Evolutionary conservation across 2,113 vertebrate species (phyloP).

Genomic region (Tiliqua scincoides): DNA sequence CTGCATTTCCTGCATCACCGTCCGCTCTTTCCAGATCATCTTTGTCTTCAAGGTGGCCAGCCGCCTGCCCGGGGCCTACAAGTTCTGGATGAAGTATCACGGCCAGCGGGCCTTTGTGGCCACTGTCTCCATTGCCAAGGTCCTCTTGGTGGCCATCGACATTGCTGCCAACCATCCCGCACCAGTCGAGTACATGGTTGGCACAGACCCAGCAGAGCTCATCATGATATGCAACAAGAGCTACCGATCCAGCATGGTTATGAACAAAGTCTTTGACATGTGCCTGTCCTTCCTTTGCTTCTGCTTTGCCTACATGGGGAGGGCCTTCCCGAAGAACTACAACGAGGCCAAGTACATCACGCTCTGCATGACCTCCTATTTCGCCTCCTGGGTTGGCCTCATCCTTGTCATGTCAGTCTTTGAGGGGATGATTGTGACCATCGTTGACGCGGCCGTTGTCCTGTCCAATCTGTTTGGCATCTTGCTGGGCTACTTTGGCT

Average conservation of each 20-base stretch:
- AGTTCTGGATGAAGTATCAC: constrained; percentile 78
- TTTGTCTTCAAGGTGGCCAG: constrained; percentile 85
- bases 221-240: constrained; percentile 76
- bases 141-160: constrained; percentile 54
- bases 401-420: constrained; percentile 80
- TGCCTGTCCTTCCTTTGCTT: constrained; percentile 79
- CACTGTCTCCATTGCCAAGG: constrained; percentile 35
- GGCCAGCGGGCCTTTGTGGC: constrained; percentile 79
- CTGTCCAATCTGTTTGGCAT: constrained; percentile 62
- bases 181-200: constrained; percentile 33
- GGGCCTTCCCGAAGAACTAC: constrained; percentile 87
- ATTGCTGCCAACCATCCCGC: constrained; percentile 48
- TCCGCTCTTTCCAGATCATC: constrained; percentile 84
- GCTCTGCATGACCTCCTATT: constrained; percentile 81
- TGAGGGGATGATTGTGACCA: constrained; percentile 62
- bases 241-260: constrained; percentile 36
- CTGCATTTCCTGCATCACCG: constrained; percentile 79
- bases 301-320: constrained; percentile 83
- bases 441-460: constrained; percentile 3
- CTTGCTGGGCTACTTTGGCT: constrained; percentile 61
- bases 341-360: constrained; percentile 85
- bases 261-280: constrained; percentile 49
- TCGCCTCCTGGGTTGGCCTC: constrained; percentile 80
- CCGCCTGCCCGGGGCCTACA: constrained; percentile 75
- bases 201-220: neutral